Base-by-base conservation (phyloP, 1,140 invertebrate species). In the Cataglyphis hispanica region DNA sequence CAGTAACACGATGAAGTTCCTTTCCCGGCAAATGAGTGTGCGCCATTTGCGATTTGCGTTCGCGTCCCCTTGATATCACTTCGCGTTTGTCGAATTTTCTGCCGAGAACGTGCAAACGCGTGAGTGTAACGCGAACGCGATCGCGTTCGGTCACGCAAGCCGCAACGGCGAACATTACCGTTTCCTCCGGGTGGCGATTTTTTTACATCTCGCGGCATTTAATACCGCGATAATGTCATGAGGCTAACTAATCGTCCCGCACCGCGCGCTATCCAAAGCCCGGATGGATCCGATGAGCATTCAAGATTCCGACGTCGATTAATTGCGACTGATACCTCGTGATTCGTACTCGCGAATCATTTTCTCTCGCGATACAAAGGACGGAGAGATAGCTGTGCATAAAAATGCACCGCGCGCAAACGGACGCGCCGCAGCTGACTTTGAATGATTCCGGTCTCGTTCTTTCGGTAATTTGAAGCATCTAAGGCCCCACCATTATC, bases 401-500 rank as follows among this genome's bases (percentile, higher is more conserved):
- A 46, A 80, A 60, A 31, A 80, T 50, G 40, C 63, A 25, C 83
- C 72, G 61, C 70, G 60, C 70, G 53, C 37, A 40, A 61, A 37
- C 58, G 69, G 31, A 74, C 27, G 58, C 22, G 40, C 67, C 72
- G 78, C 85, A 84, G 84, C 75, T 89, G 88, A 87, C 87, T 90
- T 89, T 89, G 88, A 89, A 89, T 46, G 87, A 90, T 90, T 74
- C 80, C 85, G 46, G 58, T 53, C 67, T 77, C 85, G 78, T 89
- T 89, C 88, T 89, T 86, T 90, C 67, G 85, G 87, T 85, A 89
- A 89, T 89, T 90, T 89, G 46, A 90, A 86, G 83, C 85, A 70
- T 90, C 88, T 90, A 90, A 89, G 75, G 87, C 75, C 40, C 88
- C 88, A 89, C 88, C 88, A 89, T 90, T 90, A 89, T 89, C 88